Conservation (phyloP, 2,797 vertebrate genomes). For the Pelochelys cantorii region DNA sequence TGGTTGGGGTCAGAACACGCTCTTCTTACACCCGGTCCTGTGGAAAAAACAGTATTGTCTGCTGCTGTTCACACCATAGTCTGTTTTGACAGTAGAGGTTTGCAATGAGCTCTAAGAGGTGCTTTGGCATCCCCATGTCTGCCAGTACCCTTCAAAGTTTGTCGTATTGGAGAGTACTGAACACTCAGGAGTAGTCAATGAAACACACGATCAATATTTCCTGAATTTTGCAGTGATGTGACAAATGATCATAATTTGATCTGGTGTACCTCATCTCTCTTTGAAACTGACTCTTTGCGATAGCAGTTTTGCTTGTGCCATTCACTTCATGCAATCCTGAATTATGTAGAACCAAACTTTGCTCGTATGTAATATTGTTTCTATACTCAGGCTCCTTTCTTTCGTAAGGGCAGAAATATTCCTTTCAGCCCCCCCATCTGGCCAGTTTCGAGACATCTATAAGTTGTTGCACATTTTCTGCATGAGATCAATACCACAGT, state of each 20-base stretch:
- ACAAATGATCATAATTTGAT: not conserved
- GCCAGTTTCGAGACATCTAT: too few species aligned
- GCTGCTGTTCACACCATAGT: not conserved
- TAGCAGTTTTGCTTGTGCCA: not conserved
- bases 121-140: not conserved
- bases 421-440: not conserved
- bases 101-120: not conserved
- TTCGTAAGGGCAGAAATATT: not conserved
- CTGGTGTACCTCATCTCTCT: not conserved
- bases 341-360: not conserved
- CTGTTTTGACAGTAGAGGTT: not conserved
- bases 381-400: not conserved
- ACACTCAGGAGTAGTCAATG: not conserved
- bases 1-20: not conserved
- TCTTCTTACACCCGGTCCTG: not conserved
- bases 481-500: too few species aligned
- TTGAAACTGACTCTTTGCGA: not conserved
- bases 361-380: not conserved
- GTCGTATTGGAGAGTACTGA: not conserved
- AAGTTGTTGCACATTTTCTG: too few species aligned
- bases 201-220: not conserved
- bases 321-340: not conserved
- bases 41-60: not conserved
- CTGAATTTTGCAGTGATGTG: not conserved
- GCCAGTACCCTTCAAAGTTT: not conserved